Evolutionary conservation across 2,888 invertebrate genomes (phyloP).

Genomic region (Arctia plantaginis): DNA sequence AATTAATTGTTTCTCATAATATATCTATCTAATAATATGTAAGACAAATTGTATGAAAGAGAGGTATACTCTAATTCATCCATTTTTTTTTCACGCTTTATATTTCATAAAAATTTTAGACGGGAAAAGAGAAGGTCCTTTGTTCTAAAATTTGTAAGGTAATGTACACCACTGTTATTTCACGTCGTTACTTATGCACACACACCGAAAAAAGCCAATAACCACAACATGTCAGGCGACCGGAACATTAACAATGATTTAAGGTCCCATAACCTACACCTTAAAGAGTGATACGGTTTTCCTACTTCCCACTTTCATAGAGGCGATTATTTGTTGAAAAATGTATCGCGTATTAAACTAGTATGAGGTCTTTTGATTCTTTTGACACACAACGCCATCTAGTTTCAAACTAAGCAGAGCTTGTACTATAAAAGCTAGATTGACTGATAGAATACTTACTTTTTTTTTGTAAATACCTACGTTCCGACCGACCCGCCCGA

Average conservation of each 20-base stretch:
- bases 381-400: no score
- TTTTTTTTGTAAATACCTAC: no score
- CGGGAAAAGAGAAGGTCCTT: neutral
- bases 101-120: neutral
- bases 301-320: slow-evolving; percentile 13
- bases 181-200: slow-evolving; percentile 17
- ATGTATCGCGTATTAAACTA: neutral
- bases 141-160: neutral
- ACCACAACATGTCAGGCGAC: slow-evolving; percentile 34
- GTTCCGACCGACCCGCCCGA: no score
- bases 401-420: no score
- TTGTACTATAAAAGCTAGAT: no score
- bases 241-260: slow-evolving; percentile 56
- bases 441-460: no score
- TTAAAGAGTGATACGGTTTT: slow-evolving; percentile 23
- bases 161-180: slow-evolving; percentile 11
- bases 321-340: slow-evolving; percentile 24
- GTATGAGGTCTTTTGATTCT: neutral
- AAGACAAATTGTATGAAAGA: no score
- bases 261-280: slow-evolving; percentile 39
- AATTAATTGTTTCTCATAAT: neutral
- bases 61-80: no score
- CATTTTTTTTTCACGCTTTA: no score
- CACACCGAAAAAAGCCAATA: slow-evolving; percentile 26
- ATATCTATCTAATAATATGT: no score